These are phyloP conservation scores for Microctonus brassicae DNA, from an alignment of 2,888 invertebrate genomes.

Conservation along the genomic window DNA sequence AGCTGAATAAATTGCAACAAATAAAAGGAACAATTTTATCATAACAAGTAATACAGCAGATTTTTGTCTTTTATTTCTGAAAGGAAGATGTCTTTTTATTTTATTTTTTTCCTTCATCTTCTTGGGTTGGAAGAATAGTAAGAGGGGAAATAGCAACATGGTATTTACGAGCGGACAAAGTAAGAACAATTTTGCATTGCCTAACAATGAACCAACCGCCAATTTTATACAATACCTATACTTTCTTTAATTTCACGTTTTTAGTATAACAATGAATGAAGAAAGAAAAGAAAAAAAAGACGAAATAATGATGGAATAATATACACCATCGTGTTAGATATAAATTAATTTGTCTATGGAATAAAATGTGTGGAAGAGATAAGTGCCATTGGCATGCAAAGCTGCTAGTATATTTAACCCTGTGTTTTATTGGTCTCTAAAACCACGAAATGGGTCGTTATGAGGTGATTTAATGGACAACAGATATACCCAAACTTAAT, in stretches of 20 bases:
- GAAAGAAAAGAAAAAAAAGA: not conserved
- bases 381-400: constrained; percentile 27
- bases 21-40: constrained; percentile 22
- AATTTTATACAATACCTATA: constrained; percentile 49
- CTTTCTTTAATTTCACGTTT: not conserved
- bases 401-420: constrained; percentile 43
- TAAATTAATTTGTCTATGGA: not conserved
- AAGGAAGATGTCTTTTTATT: too few relatives aligned
- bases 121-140: constrained; percentile 12
- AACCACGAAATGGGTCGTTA: constrained; percentile 53
- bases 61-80: constrained; percentile 29
- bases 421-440: constrained; percentile 49
- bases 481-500: constrained; percentile 46
- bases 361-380: constrained; percentile 2
- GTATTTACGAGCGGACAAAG: constrained; percentile 49
- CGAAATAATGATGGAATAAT: not conserved
- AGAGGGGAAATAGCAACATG: constrained; percentile 47
- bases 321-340: not conserved
- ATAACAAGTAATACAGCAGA: constrained; percentile 28
- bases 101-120: constrained; percentile 26
- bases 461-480: constrained; percentile 59
- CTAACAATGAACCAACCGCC: constrained; percentile 63
- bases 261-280: not conserved
- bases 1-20: not conserved
- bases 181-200: constrained; percentile 57